Conservation (phyloP, 2,797 vertebrate genomes). For the Mareca penelope region DNA sequence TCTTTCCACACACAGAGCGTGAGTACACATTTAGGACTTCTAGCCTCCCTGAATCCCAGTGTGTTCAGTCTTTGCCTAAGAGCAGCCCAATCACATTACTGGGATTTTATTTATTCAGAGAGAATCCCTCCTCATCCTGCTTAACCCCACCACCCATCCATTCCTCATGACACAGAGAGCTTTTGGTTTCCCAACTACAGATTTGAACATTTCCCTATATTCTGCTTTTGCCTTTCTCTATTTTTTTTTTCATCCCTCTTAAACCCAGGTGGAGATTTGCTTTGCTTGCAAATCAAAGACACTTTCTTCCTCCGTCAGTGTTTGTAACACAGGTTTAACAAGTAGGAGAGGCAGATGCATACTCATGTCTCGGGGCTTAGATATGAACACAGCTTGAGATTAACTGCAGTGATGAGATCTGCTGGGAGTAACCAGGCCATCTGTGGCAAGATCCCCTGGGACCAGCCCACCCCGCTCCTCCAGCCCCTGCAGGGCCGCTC, state of each 20-base stretch:
- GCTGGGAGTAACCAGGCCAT: background rate
- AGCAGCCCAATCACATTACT: background rate
- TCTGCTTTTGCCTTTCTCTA: background rate
- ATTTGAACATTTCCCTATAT: background rate
- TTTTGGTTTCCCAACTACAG: background rate
- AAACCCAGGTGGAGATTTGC: background rate
- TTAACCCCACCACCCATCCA: background rate
- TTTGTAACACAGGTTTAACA: background rate
- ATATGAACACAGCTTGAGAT: background rate
- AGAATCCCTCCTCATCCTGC: background rate
- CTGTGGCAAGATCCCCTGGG: background rate
- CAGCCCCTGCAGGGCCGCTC: fast-evolving
- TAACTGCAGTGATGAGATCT: background rate
- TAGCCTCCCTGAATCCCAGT: background rate
- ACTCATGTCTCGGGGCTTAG: fast-evolving
- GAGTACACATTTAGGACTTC: background rate
- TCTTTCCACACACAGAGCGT: background rate
- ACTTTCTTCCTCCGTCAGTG: background rate
- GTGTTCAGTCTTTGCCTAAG: background rate
- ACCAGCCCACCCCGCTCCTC: background rate
- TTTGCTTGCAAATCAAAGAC: background rate
- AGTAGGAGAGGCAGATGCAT: fast-evolving
- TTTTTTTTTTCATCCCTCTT: background rate
- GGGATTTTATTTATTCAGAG: background rate
- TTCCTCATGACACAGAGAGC: background rate